These are phyloP conservation scores for Eudemis profundana DNA, from an alignment of 2,888 invertebrate genomes.

Conservation along the genomic window DNA sequence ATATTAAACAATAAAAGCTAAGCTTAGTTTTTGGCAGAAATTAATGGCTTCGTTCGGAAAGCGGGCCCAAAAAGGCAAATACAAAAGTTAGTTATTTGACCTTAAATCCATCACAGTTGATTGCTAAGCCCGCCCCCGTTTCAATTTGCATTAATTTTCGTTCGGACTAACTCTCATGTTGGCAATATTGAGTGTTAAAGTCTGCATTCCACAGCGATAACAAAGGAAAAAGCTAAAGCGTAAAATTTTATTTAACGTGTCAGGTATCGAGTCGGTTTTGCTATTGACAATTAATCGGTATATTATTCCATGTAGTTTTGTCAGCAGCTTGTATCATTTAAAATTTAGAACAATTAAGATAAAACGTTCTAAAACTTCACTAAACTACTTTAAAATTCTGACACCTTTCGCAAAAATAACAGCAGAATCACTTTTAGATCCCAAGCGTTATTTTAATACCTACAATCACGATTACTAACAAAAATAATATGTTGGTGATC, in stretches of 20 bases:
- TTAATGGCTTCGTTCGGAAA: constrained; percentile 48
- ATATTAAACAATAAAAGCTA: constrained; percentile 49
- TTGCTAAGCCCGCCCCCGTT: constrained; percentile 52
- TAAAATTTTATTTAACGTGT: not conserved
- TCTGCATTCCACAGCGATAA: not conserved
- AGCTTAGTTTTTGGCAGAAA: constrained; percentile 53
- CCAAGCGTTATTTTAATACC: too few species aligned
- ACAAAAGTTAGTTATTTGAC: constrained; percentile 58
- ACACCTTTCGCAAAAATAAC: too few species aligned
- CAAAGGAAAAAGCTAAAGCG: not conserved
- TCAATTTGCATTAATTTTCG: constrained; percentile 55
- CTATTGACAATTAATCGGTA: not conserved
- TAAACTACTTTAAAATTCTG: too few species aligned
- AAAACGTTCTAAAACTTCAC: too few species aligned
- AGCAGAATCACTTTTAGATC: too few species aligned
- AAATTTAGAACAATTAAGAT: too few species aligned
- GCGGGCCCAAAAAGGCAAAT: constrained; percentile 47
- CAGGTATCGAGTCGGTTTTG: not conserved
- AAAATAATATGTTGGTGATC: too few species aligned
- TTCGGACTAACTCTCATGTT: constrained; percentile 26
- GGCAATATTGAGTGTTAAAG: constrained; percentile 23
- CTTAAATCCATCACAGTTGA: constrained; percentile 61
- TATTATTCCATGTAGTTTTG: too few species aligned
- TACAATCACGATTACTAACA: too few species aligned
- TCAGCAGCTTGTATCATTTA: too few species aligned